Conservation (phyloP, 2,113 vertebrate species). For the Lamprotornis superbus region DNA sequence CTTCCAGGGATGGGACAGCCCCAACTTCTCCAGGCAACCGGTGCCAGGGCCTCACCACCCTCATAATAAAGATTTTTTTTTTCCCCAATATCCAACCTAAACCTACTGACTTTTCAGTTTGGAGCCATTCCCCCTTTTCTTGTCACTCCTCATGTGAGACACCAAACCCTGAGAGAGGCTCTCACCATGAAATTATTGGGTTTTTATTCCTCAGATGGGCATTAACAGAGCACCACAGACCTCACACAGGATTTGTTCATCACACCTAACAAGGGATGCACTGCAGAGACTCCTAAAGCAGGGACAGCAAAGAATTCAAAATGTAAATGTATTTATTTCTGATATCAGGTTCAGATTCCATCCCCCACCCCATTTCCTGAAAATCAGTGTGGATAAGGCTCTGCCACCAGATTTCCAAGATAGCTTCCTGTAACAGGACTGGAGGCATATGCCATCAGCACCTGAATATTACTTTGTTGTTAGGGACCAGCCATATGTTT, state of each 20-base stretch:
- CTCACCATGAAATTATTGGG: neutral
- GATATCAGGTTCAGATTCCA: neutral
- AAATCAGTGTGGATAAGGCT: neutral
- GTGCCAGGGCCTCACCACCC: neutral
- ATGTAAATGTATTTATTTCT: neutral
- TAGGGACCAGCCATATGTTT: slow-evolving; percentile 68
- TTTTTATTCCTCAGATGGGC: neutral
- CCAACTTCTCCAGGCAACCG: rapidly evolving
- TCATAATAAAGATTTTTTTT: neutral
- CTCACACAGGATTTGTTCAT: neutral
- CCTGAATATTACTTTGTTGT: slow-evolving; percentile 66
- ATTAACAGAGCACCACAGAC: neutral
- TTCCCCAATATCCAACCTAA: neutral
- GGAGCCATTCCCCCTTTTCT: neutral
- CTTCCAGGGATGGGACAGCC: neutral
- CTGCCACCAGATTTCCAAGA: slow-evolving; percentile 49
- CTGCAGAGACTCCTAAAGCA: neutral
- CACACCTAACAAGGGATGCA: neutral
- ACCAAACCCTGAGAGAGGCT: neutral
- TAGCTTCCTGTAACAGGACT: slow-evolving; percentile 49
- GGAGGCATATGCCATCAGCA: slow-evolving; percentile 58
- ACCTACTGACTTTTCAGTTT: neutral
- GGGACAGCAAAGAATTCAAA: neutral
- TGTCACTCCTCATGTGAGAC: neutral
- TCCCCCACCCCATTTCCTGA: neutral